Evolutionary conservation across 2,888 invertebrate genomes (phyloP), one percentile per base, ranked within the genome.

Genomic region (Thalpophila matura): DNA sequence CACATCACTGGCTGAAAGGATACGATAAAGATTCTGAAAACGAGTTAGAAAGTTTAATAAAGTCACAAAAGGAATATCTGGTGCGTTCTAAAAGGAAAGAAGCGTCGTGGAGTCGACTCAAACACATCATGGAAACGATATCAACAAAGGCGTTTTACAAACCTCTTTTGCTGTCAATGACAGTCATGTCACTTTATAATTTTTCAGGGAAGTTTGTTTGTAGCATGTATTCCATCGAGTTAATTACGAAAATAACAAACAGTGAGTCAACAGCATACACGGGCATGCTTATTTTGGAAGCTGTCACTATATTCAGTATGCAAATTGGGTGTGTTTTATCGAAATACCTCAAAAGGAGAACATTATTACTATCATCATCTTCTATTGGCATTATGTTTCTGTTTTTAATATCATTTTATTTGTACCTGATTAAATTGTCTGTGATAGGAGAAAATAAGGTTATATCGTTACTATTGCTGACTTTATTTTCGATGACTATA

Each of bases 181-280:
- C 85, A 3, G 81, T 84, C 0, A 81, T 86, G 70, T 83, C 81
- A 0, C 77, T 88, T 47, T 88, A 88, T 49, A 81, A 86, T 47
- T 87, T 89, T 55, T 87, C 89, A 2, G 90, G 89, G 0, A 89
- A 88, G 72, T 71, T 87, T 47, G 85, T 87, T 4, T 87, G 84
- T 49, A 85, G 83, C 29, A 79, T 79, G 68, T 79, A 79, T 57
- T 79, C 80, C 12, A 59, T 86, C 31, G 80, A 83, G 38, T 76
- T 86, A 16, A 80, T 83, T 26, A 79, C 74, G 40, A 80, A 65
- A 51, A 84, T 86, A 24, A 84, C 86, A 0, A 60, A 66, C 0
- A 77, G 74, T 31, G 83, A 84, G 57, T 35, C 54, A 1, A 74
- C 82, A 1, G 84, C 86, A 0, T 87, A 86, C n/a, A 78, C 67